Percentiles rank a stretch among this genome's conserved stretches.
These are phyloP conservation scores for Drosophila sordidula DNA, from an alignment of 2,888 invertebrate genomes.

Conservation along the genomic window DNA sequence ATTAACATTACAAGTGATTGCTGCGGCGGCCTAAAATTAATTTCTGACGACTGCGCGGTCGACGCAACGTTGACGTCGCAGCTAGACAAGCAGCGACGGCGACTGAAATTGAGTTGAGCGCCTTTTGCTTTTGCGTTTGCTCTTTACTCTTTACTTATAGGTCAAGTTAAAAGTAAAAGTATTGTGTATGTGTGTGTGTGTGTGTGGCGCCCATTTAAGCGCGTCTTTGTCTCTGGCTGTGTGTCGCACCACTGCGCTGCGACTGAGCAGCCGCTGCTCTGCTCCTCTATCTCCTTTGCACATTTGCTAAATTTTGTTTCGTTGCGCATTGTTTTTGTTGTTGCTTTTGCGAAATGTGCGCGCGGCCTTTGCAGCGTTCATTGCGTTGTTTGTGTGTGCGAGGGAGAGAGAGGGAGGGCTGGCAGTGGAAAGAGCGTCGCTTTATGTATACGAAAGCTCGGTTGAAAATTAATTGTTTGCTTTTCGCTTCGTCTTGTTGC, in stretches of 20 bases:
- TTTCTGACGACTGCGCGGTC: conserved; percentile 26
- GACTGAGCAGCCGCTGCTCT: conserved; percentile 2
- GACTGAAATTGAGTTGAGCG: conserved; percentile 28
- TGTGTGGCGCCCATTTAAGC: conserved; percentile 24
- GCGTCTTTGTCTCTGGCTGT: conserved; percentile 7
- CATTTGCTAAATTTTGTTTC: conserved; percentile 11
- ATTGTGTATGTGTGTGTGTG: conserved; percentile 26
- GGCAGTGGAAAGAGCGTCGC: conserved; percentile 2
- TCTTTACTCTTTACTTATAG: conserved; percentile 69
- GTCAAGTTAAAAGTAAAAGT: conserved; percentile 81
- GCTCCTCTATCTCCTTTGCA: conserved; percentile 28
- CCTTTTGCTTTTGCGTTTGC: conserved; percentile 53
- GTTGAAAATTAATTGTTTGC: conserved; percentile 60
- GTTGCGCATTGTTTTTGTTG: conserved; percentile 1
- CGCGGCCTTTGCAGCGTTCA: conserved; percentile 1
- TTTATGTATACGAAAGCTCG: conserved; percentile 43
- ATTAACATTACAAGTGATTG: conserved; percentile 50
- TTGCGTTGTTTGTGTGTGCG: not conserved
- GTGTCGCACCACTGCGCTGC: not conserved
- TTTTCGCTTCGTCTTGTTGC: conserved; percentile 53
- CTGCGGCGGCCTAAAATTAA: conserved; percentile 34
- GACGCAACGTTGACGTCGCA: conserved; percentile 6
- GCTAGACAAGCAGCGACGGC: conserved; percentile 39
- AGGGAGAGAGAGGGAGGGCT: not conserved
- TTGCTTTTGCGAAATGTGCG: conserved; percentile 23